Conservation (phyloP, 2,888 invertebrate genomes). For the Cacoxenus indagator region DNA sequence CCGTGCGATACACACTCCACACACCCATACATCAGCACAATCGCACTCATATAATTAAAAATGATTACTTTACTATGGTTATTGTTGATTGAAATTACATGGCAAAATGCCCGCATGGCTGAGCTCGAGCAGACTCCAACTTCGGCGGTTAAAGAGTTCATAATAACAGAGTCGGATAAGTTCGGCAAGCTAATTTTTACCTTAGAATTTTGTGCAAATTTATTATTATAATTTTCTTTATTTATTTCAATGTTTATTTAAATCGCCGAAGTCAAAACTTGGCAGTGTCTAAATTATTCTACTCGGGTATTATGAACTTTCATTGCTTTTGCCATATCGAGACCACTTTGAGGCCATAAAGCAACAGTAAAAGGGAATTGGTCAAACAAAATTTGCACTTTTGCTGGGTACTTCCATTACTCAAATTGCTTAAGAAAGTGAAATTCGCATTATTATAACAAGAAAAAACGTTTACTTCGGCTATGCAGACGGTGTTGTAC, state of each 20-base stretch:
- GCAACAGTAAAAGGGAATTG: not conserved
- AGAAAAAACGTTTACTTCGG: too few relatives aligned
- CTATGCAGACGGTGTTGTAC: too few relatives aligned
- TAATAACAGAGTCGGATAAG: not conserved
- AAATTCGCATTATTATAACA: too few relatives aligned
- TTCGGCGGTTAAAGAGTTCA: not conserved
- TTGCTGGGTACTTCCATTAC: too few relatives aligned
- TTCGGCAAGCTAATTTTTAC: slow-evolving; percentile 1
- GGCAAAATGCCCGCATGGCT: slow-evolving; percentile 8
- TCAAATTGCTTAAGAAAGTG: too few relatives aligned
- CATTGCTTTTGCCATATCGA: slow-evolving; percentile 7
- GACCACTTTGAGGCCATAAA: not conserved
- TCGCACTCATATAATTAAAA: slow-evolving; percentile 1
- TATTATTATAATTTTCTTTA: not conserved
- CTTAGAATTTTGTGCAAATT: not conserved
- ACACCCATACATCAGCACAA: not conserved
- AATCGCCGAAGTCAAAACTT: not conserved
- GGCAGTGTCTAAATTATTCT: slow-evolving; percentile 7
- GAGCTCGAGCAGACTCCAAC: not conserved
- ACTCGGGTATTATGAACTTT: slow-evolving; percentile 16
- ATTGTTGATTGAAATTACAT: slow-evolving; percentile 17
- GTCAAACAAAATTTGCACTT: slow-evolving; percentile 1
- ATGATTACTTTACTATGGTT: slow-evolving; percentile 8
- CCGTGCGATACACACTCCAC: not conserved
- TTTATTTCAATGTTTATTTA: not conserved